A percentile compares a stretch with the other conserved stretches of the same genome.
phyloP scores from a whole-genome alignment of 1,140 invertebrate species.

The Paralvinella palmiformis region DNA sequence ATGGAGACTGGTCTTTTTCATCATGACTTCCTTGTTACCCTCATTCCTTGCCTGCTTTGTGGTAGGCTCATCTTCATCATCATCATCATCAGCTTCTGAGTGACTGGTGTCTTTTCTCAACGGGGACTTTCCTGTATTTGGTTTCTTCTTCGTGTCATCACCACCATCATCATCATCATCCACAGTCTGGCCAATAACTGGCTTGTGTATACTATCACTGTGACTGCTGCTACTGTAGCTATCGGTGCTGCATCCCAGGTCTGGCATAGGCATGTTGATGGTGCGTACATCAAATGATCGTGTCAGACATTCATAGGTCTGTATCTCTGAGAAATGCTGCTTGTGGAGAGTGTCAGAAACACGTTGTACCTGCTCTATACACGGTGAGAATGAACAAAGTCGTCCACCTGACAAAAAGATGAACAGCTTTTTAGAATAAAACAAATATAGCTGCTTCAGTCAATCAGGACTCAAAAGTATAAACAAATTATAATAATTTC shows the following conservation, averaged over 20 bases:
- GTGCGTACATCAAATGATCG: slow-evolving; percentile 72
- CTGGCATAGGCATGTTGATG: slow-evolving; percentile 59
- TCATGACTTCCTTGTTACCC: not conserved
- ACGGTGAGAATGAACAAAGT: slow-evolving; percentile 94
- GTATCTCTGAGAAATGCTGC: slow-evolving; percentile 73
- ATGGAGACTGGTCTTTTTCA: not conserved
- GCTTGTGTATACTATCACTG: not conserved
- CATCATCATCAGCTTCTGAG: no score
- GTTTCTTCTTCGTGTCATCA: not conserved
- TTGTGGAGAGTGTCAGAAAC: slow-evolving; percentile 66
- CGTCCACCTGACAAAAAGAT: slow-evolving; percentile 66
- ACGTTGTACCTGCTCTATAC: slow-evolving; percentile 94
- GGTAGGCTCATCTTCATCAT: not conserved
- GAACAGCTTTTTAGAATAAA: no score
- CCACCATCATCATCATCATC: not conserved
- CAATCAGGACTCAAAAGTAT: no score
- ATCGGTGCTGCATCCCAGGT: slow-evolving; percentile 25
- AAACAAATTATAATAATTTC: no score
- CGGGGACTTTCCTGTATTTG: not conserved
- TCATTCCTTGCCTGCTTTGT: not conserved
- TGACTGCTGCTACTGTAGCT: not conserved
- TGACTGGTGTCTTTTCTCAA: not conserved
- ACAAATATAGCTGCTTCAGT: no score
- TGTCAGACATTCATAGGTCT: slow-evolving; percentile 82
- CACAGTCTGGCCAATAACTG: slow-evolving; percentile 6